Evolutionary conservation across 2,888 invertebrate species (phyloP), one percentile per base, ranked within the genome.

Genomic region (Silvanus unidentatus): DNA sequence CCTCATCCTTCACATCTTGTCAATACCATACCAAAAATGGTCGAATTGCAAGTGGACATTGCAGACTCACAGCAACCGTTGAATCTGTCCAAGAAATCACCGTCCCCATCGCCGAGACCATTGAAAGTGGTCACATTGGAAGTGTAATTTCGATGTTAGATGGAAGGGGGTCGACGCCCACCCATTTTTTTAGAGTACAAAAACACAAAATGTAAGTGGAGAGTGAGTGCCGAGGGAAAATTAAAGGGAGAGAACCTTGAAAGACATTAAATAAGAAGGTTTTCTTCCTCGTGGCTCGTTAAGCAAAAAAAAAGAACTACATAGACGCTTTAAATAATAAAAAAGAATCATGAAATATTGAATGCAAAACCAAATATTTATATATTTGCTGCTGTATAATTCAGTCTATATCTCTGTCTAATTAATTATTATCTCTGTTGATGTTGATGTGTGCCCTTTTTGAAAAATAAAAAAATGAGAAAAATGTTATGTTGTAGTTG

Each of bases 41-140:
- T 84, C 63, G 87, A 88, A 68, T 77, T 90, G 58, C 88, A 89
- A 71, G 88, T 89, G 59, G 87, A 88, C 65, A 87, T 88, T 57
- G 87, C 87, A 63, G 86, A 86, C 65, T 80, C 84, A 41, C 83
- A 83, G 58, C 87, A 88, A 69, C 93, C 93, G 43, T 76, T 93
- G 57, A 93, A 93, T 77, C 78, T 93, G 63, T 92, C 91, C 71
- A 92, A 91, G 72, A 87, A 87, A 68, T 84, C 86, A 53, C 85
- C 85, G 59, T 81, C 84, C 57, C 84, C 86, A 54, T 84, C 88
- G 71, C 86, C 88, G 65, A 64, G 82, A 73, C 76, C 82, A 68
- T 57, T 69, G 43, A 70, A 69, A 53, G 65, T 71, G 54, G 69
- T 70, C 50, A 69, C 67, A 45, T 54, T 72, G 48, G 72, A 71